Evolutionary conservation across 2,888 invertebrate genomes (phyloP).

Genomic region (Thysanoteuthis rhombus): DNA sequence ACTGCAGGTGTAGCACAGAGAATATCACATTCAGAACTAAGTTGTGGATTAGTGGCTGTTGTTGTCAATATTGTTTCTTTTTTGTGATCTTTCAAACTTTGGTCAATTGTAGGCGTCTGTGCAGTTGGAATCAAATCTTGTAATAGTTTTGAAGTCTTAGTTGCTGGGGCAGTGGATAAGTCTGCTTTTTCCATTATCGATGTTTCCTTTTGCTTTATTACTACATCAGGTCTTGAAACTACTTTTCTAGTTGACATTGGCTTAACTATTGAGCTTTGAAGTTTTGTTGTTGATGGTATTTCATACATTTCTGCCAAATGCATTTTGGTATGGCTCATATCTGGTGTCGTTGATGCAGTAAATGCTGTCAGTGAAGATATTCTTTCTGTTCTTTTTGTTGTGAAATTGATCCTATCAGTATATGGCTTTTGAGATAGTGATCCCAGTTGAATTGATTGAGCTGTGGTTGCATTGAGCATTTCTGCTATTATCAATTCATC

Average conservation of each 20-base stretch:
- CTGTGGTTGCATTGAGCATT: too few relatives aligned
- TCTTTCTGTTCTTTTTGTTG: background rate
- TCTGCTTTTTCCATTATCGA: background rate
- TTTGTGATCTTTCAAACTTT: background rate
- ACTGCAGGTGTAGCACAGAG: background rate
- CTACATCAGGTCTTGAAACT: background rate
- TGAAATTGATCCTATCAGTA: background rate
- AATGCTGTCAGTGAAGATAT: background rate
- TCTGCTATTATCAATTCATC: too few relatives aligned
- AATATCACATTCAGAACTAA: background rate
- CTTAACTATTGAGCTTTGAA: background rate
- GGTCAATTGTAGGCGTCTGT: too few relatives aligned
- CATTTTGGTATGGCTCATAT: background rate
- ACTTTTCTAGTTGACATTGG: background rate
- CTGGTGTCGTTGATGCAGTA: background rate
- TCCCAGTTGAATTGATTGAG: too few relatives aligned
- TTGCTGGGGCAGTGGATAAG: background rate
- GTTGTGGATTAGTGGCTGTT: background rate
- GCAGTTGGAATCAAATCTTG: background rate
- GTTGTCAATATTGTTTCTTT: too few relatives aligned
- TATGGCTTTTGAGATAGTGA: too few relatives aligned
- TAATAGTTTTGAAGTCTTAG: background rate
- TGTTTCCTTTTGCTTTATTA: background rate
- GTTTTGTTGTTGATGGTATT: background rate
- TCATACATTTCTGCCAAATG: background rate